Percentiles rank a stretch among this genome's conserved stretches.
Evolutionary conservation across 2,113 vertebrate genomes (phyloP).

Genomic region (Eira barbara): DNA sequence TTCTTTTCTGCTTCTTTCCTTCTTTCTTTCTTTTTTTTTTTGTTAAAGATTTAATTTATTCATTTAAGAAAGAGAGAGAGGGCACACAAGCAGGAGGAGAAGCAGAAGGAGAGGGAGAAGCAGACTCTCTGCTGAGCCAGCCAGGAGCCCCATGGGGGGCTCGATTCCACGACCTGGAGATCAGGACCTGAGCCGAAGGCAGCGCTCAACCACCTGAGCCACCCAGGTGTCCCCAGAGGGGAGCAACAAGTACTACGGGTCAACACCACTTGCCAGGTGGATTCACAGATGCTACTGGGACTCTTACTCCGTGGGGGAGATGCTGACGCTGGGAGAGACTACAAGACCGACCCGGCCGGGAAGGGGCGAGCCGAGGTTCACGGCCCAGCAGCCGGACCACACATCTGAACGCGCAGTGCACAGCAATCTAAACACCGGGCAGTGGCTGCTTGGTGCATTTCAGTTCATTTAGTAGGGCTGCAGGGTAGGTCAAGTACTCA

Average conservation of each 20-base stretch:
- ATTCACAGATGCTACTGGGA: not conserved
- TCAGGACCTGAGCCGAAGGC: too few species aligned
- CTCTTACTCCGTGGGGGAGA: not conserved
- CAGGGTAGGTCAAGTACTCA: rapidly evolving
- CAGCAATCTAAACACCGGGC: too few species aligned
- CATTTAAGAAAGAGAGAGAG: too few species aligned
- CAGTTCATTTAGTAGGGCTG: not conserved
- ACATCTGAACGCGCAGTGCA: rapidly evolving
- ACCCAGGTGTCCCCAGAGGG: not conserved
- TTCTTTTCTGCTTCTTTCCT: too few species aligned
- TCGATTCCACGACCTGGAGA: too few species aligned
- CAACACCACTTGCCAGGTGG: not conserved
- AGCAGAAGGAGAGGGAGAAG: too few species aligned
- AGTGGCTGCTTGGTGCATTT: not conserved
- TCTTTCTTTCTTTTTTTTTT: too few species aligned
- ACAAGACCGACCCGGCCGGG: not conserved
- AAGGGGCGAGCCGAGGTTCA: not conserved
- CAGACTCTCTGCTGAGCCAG: too few species aligned
- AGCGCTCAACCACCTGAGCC: too few species aligned
- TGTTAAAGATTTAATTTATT: too few species aligned
- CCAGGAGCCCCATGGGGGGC: too few species aligned
- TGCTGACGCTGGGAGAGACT: not conserved
- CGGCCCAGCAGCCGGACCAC: rapidly evolving
- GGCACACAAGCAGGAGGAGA: too few species aligned
- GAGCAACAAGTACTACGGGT: not conserved